Percentiles rank a stretch among this genome's conserved stretches.
Conservation (phyloP, 2,113 vertebrate genomes). For the Actinemys pallida region DNA sequence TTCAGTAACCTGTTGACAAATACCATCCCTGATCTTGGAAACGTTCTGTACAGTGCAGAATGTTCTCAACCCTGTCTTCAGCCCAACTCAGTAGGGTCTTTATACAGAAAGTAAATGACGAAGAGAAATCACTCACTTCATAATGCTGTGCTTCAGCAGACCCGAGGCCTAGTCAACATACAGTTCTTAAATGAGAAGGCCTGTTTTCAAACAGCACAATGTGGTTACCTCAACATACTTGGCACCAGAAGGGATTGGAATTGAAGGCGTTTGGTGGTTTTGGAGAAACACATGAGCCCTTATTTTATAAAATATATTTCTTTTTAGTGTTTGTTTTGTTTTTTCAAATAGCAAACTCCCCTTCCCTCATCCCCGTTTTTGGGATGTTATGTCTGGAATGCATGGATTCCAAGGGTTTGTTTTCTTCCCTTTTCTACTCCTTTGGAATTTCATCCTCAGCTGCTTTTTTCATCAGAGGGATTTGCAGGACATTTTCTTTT, state of each 20-base stretch:
- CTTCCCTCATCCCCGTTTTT: background rate
- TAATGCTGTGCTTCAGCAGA: background rate
- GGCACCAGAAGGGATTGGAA: background rate
- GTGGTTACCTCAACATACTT: constrained; percentile 43
- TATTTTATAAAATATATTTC: constrained; percentile 35
- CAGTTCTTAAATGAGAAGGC: background rate
- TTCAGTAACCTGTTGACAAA: background rate
- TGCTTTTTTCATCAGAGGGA: background rate
- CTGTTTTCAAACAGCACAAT: constrained; percentile 19
- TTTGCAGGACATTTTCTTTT: background rate
- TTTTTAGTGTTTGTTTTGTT: background rate
- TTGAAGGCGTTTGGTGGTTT: constrained; percentile 53
- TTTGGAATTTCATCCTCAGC: background rate
- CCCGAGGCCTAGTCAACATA: background rate
- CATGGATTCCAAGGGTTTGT: background rate
- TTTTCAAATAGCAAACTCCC: background rate
- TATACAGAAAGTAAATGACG: background rate
- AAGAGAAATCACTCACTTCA: background rate
- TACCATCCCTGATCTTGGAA: background rate
- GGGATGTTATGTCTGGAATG: constrained; percentile 39
- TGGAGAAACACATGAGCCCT: constrained; percentile 29
- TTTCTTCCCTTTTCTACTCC: background rate
- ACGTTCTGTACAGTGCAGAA: background rate
- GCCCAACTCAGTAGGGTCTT: background rate
- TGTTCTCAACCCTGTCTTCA: background rate